A percentile compares a stretch with the other conserved stretches of the same genome.
Evolutionary conservation across 2,888 invertebrate species (phyloP).

Genomic region (Hydraecia micacea): DNA sequence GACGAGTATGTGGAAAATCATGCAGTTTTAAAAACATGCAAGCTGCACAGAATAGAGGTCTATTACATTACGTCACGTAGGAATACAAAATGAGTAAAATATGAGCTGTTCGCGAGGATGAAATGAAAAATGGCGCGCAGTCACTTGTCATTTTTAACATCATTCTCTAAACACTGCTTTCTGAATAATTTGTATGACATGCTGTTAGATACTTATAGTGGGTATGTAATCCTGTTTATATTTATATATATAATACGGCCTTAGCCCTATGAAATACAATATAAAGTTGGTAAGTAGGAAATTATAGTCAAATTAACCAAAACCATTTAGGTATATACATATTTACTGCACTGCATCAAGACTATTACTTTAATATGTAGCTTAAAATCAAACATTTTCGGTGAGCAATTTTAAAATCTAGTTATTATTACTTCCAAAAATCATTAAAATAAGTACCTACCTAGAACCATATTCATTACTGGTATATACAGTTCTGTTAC

Average conservation of each 20-base stretch:
- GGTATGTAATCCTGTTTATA: background rate
- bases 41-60: conserved; percentile 35
- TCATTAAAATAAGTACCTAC: too few species aligned
- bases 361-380: background rate
- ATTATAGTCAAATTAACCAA: background rate
- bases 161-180: conserved; percentile 33
- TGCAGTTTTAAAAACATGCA: conserved; percentile 30
- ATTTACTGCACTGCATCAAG: background rate
- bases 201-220: background rate
- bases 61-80: conserved; percentile 45
- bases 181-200: conserved; percentile 25
- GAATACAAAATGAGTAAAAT: conserved; percentile 48
- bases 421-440: background rate
- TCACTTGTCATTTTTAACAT: conserved; percentile 54
- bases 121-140: conserved; percentile 54
- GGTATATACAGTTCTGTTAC: background rate
- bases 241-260: background rate
- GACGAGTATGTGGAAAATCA: conserved; percentile 9
- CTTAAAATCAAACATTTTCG: background rate
- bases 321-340: background rate
- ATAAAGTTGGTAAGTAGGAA: background rate
- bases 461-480: background rate
- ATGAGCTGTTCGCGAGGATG: conserved; percentile 44
- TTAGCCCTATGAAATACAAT: background rate
- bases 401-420: background rate